Base-by-base conservation (phyloP, 2,888 invertebrate genomes). In the Linnaemya vulpina region DNA sequence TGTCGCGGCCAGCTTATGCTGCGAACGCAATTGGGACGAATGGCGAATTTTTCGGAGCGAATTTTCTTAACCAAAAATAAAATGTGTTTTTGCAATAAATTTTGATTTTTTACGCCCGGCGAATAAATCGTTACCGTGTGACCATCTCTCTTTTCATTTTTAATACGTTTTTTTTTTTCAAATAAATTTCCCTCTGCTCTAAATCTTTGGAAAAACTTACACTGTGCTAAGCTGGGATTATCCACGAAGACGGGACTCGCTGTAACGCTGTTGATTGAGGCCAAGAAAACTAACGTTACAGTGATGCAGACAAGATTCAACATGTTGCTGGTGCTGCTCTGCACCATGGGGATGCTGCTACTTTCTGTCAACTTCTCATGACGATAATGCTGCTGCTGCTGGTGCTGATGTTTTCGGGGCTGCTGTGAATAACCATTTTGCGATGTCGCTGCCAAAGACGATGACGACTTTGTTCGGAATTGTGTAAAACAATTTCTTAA, bases 181-280 rank as follows among this genome's bases (percentile, higher is more conserved):
- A 35, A 35, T 4, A 35, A 35, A 35, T 35, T n/a, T n/a, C n/a
- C n/a, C n/a, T n/a, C n/a, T n/a, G n/a, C n/a, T n/a, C n/a, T n/a
- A n/a, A n/a, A n/a, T n/a, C n/a, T n/a, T n/a, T 30, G 5, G 30
- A 0, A 53, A 60, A 90, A 92, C 92, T 92, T 91, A 92, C 92
- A 92, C 86, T 92, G 92, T 82, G 92, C 91, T 92, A 92, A 89
- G 88, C 91, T 92, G 88, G 92, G 92, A 91, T 92, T 92, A 90
- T 92, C 92, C 89, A 92, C 91, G 84, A 92, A 92, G 79, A 92
- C 91, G 84, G 92, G 92, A 87, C 87, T 92, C 85, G 90, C 90
- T 87, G 88, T 83, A 73, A 87, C 87, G 84, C 89, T 82, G 74
- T 89, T 88, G 67, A 84, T 65, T 35, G 82, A 77, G 55, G 84